Conservation (phyloP, 2,888 invertebrate species). For the Drymonia ruficornis region DNA sequence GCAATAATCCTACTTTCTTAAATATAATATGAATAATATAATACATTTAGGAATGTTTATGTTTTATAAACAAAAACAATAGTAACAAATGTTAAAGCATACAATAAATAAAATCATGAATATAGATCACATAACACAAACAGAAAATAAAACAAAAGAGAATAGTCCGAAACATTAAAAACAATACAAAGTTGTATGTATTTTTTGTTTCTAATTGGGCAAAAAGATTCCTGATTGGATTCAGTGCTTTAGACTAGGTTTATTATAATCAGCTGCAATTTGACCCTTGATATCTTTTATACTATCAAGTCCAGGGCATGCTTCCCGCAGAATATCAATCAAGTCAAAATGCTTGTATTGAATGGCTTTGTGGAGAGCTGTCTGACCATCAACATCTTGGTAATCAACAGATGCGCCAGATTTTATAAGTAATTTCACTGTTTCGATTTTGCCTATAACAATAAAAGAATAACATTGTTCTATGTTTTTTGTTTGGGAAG, state of each 20-base stretch:
- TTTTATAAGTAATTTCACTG: slow-evolving; percentile 87
- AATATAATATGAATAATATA: too few relatives aligned
- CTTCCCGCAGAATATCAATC: slow-evolving; percentile 65
- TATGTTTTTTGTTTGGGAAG: background rate
- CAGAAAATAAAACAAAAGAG: too few relatives aligned
- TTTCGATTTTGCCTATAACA: slow-evolving; percentile 85
- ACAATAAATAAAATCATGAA: slow-evolving; percentile 20
- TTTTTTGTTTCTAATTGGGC: background rate
- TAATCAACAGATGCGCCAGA: slow-evolving; percentile 86
- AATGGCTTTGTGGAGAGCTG: slow-evolving; percentile 91
- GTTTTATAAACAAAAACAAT: slow-evolving; percentile 18
- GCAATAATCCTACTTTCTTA: too few relatives aligned
- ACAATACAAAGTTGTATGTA: background rate
- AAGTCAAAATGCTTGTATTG: slow-evolving; percentile 80
- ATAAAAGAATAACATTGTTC: slow-evolving; percentile 5
- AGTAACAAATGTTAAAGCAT: slow-evolving; percentile 17
- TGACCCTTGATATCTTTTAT: slow-evolving; percentile 73
- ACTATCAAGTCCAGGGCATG: slow-evolving; percentile 58
- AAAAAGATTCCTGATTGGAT: slow-evolving; percentile 12
- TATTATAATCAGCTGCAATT: slow-evolving; percentile 47
- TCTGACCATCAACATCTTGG: slow-evolving; percentile 92
- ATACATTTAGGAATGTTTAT: slow-evolving; percentile 25
- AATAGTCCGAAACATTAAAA: too few relatives aligned
- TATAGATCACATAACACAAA: slow-evolving; percentile 16
- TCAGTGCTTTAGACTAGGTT: slow-evolving; percentile 14